Base-by-base conservation (phyloP, 1,140 invertebrate species). In the Scaptomyza graminum region DNA sequence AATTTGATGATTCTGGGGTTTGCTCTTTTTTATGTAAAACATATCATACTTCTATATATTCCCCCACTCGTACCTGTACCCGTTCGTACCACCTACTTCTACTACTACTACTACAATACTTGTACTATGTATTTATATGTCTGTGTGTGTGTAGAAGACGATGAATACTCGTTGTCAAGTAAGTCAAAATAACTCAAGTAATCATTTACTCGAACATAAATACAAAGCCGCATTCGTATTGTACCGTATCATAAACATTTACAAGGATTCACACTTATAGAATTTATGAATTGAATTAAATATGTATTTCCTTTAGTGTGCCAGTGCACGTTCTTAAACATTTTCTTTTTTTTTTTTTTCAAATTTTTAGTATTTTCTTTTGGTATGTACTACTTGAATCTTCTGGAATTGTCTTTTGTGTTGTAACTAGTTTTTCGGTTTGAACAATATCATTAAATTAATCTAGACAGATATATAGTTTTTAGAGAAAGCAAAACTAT, bases 81-180 rank as follows among this genome's bases (percentile, higher is more conserved):
- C 47, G 51, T 65, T 65, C 47, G 47, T 67, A 41, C 25, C 52
- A 65, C 56, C 62, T 52, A 68, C 51, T 61, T 61, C 70, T 28
- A 68, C 63, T 69, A 31, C 57, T 76, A 76, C 79, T 81, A 78
- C 82, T 81, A 80, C 78, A 81, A 85, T 75, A 83, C 79, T 82
- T 62, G 73, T 84, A 68, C 56, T 68, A 55, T 73, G 64, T 73
- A 74, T 85, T 78, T 85, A 78, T 73, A 78, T 87, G 76, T 89
- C 76, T 87, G 71, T 89, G 84, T 85, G 76, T 90, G 88, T 88
- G 79, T 90, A 90, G 87, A 90, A 90, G 87, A 90, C 79, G 87
- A 90, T 90, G 87, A 90, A 87, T 90, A 90, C 82, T 90, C 87
- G 88, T 90, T 90, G 82, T 90, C 87, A 90, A 90, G 87, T 90